phyloP scores from a whole-genome alignment of 2,888 invertebrate species.

The Trichopria drosophilae region DNA sequence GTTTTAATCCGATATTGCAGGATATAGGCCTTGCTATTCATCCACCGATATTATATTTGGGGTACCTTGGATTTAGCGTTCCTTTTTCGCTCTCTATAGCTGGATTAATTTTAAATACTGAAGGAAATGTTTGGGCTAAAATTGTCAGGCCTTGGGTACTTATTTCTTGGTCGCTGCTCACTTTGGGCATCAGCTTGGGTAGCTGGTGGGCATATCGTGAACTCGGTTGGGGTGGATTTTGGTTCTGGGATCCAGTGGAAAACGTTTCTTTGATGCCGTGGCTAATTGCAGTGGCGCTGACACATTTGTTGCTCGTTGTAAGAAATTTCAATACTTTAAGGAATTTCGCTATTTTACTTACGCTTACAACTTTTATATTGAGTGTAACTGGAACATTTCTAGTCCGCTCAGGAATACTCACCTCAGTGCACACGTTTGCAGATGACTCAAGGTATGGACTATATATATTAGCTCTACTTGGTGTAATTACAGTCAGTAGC shows the following conservation, averaged over 20 bases:
- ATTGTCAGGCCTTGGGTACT: constrained; percentile 18
- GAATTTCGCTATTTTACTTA: constrained; percentile 14
- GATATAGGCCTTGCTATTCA: constrained; percentile 19
- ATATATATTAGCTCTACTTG: constrained; percentile 15
- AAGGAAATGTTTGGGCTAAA: constrained; percentile 18
- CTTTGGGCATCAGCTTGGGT: constrained; percentile 12
- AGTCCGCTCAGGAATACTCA: constrained; percentile 15
- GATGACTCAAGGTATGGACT: constrained; percentile 13
- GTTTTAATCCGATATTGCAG: constrained; percentile 21
- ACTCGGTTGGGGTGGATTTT: constrained; percentile 18
- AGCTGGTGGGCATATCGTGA: constrained; percentile 17
- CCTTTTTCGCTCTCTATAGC: constrained; percentile 17
- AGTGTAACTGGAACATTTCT: constrained; percentile 14
- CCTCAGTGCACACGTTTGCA: constrained; percentile 18
- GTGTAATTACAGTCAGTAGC: constrained; percentile 16
- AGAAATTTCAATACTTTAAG: constrained; percentile 18
- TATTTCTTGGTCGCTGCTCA: constrained; percentile 13
- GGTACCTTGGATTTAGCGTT: constrained; percentile 19
- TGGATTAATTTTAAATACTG: constrained; percentile 19
- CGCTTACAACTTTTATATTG: constrained; percentile 11
- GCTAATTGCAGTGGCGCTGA: constrained; percentile 10
- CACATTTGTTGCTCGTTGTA: constrained; percentile 15
- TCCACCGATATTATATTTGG: constrained; percentile 16
- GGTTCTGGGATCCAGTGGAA: constrained; percentile 19
- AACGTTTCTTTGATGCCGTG: constrained; percentile 14